A percentile compares a stretch with the other conserved stretches of the same genome.
phyloP scores from a whole-genome alignment of 2,888 invertebrate genomes.

The Nycteola revayana region DNA sequence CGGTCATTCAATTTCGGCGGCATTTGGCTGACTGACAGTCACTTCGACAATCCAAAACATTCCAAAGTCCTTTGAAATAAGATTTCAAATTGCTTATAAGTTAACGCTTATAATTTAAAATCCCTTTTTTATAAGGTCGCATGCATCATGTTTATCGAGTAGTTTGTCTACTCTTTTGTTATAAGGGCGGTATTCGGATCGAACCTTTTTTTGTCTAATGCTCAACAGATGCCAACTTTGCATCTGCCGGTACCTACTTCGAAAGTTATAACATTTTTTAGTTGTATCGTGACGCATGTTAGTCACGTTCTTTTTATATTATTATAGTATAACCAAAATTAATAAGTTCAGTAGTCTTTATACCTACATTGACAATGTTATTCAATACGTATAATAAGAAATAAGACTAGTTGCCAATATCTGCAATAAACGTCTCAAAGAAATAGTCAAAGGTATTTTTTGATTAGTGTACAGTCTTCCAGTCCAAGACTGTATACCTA shows the following conservation, averaged over 20 bases:
- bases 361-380: too few species aligned
- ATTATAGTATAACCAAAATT: too few species aligned
- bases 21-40: conserved; percentile 43
- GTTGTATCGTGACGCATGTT: too few species aligned
- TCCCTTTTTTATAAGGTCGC: conserved; percentile 16
- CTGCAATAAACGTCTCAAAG: too few species aligned
- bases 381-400: too few species aligned
- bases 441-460: too few species aligned
- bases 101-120: too few species aligned
- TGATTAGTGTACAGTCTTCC: too few species aligned
- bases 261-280: conserved; percentile 8
- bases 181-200: conserved; percentile 25
- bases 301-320: too few species aligned
- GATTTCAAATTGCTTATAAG: conserved; percentile 16
- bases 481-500: too few species aligned
- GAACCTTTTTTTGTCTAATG: conserved; percentile 38
- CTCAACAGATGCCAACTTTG: conserved; percentile 38
- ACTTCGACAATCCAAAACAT: conserved; percentile 4
- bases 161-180: conserved; percentile 22
- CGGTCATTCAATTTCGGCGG: conserved; percentile 41
- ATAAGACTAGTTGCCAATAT: too few species aligned
- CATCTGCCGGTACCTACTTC: conserved; percentile 42
- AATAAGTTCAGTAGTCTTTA: too few species aligned
- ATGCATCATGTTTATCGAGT: conserved; percentile 27
- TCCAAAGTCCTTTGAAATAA: conserved; percentile 19